These are phyloP conservation scores for Platycheirus rosarum DNA, from an alignment of 2,888 invertebrate genomes.

Conservation along the genomic window DNA sequence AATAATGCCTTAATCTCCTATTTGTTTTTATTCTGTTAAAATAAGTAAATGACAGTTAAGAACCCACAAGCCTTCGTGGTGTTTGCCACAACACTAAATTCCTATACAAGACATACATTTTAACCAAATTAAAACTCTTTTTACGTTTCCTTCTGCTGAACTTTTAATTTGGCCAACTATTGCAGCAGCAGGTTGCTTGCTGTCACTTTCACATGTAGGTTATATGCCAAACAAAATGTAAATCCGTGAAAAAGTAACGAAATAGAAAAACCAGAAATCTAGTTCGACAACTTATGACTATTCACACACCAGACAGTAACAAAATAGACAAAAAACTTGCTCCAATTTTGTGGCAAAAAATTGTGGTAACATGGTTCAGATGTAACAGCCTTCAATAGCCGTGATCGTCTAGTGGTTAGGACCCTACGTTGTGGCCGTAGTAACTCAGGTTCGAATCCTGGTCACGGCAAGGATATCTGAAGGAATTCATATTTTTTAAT, in stretches of 20 bases:
- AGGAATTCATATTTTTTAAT: neutral
- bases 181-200: too few relatives aligned
- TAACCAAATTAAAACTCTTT: too few relatives aligned
- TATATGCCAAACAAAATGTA: neutral
- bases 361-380: neutral
- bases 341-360: conserved; percentile 45
- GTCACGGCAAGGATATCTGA: conserved; percentile 76
- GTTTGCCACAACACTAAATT: too few relatives aligned
- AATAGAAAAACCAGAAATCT: conserved; percentile 22
- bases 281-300: conserved; percentile 36
- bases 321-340: conserved; percentile 43
- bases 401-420: conserved; percentile 83
- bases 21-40: too few relatives aligned
- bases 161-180: too few relatives aligned
- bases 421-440: conserved; percentile 82
- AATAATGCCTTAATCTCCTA: too few relatives aligned
- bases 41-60: too few relatives aligned
- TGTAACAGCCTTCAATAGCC: conserved; percentile 57
- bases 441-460: conserved; percentile 83
- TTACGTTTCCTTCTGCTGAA: too few relatives aligned
- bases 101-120: too few relatives aligned
- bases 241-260: neutral
- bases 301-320: neutral
- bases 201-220: too few relatives aligned
- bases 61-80: too few relatives aligned